phyloP scores from a whole-genome alignment of 2,888 invertebrate species.

The Amblyjoppa fuscipennis region DNA sequence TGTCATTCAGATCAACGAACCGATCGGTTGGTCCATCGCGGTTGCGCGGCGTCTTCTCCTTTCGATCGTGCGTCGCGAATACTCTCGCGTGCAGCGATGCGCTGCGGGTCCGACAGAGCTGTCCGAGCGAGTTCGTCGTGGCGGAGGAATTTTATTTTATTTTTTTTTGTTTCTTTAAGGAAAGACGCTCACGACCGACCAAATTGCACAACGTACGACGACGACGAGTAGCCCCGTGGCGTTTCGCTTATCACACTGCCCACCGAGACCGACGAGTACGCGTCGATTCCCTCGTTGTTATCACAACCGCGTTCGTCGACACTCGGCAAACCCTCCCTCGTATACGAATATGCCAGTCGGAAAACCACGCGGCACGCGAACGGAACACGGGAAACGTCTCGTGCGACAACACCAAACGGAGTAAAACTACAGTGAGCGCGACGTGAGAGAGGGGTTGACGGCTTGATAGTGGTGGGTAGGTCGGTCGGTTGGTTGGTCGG shows the following conservation, averaged over 20 bases:
- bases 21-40: conserved; percentile 67
- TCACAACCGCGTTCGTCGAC: conserved; percentile 25
- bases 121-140: not conserved
- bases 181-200: not conserved
- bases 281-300: not conserved
- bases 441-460: conserved; percentile 65
- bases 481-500: conserved; percentile 45
- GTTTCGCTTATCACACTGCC: conserved; percentile 20
- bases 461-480: conserved; percentile 81
- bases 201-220: not conserved
- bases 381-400: conserved; percentile 71
- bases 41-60: conserved; percentile 23
- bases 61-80: conserved; percentile 41
- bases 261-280: conserved; percentile 34
- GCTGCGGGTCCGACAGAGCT: not conserved
- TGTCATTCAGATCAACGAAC: conserved; percentile 50
- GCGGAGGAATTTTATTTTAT: not conserved
- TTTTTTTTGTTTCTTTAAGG: not conserved
- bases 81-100: conserved; percentile 18
- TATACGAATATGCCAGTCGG: conserved; percentile 46
- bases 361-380: conserved; percentile 66
- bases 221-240: conserved; percentile 27
- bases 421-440: conserved; percentile 71
- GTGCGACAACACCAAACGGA: conserved; percentile 72
- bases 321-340: conserved; percentile 43